Percentiles rank a stretch among this genome's conserved stretches.
phyloP scores from a whole-genome alignment of 1,140 invertebrate species.

The Chymomyza costata region DNA sequence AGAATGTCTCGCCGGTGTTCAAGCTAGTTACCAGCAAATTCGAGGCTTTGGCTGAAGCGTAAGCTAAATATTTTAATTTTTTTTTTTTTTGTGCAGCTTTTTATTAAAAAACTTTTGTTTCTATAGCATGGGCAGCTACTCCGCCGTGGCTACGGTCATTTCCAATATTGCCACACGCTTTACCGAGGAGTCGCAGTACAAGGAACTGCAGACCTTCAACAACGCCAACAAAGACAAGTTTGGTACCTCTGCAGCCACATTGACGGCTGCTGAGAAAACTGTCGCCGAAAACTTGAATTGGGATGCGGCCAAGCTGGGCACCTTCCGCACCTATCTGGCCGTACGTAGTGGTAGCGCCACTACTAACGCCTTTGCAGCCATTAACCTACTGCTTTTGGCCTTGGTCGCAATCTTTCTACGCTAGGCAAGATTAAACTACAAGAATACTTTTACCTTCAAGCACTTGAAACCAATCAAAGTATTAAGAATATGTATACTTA shows the following conservation, averaged over 20 bases:
- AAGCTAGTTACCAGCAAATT: constrained; percentile 75
- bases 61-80: constrained; percentile 51
- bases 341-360: constrained; percentile 40
- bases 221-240: constrained; percentile 31
- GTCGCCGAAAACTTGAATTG: constrained; percentile 49
- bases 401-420: constrained; percentile 36
- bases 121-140: constrained; percentile 66
- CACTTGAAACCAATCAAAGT: not conserved
- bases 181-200: constrained; percentile 73
- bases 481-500: constrained; percentile 43
- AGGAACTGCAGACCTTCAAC: constrained; percentile 51
- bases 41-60: constrained; percentile 74
- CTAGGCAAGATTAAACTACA: constrained; percentile 11
- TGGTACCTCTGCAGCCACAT: constrained; percentile 40
- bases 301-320: constrained; percentile 32
- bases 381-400: constrained; percentile 54
- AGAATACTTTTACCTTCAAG: too few species aligned
- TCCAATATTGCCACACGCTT: constrained; percentile 76
- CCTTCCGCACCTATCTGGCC: constrained; percentile 46
- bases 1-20: constrained; percentile 75
- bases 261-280: constrained; percentile 36
- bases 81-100: too few species aligned
- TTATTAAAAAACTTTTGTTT: constrained; percentile 17
- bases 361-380: constrained; percentile 38
- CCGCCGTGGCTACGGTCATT: constrained; percentile 74